Conservation (phyloP, 2,797 vertebrate species). For the Aphelocoma californica region DNA sequence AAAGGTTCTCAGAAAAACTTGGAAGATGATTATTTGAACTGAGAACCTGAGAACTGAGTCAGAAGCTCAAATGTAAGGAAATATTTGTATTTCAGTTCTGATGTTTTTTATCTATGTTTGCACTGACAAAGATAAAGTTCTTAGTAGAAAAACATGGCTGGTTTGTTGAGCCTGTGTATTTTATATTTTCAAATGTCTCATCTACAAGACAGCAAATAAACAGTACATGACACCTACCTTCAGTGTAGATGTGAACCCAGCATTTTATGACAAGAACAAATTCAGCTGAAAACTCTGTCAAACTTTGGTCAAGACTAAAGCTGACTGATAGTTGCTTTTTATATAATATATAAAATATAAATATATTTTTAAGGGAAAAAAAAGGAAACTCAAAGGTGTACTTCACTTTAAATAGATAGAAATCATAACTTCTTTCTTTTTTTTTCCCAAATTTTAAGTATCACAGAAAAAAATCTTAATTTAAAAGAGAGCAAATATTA, state of each 20-base stretch:
- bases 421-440: background rate
- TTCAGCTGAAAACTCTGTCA: background rate
- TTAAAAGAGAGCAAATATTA: background rate
- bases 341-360: background rate
- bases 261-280: background rate
- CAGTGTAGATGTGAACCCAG: background rate
- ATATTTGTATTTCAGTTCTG: background rate
- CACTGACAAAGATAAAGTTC: constrained; percentile 7
- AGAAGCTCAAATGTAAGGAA: background rate
- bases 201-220: constrained; percentile 1
- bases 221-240: background rate
- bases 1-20: background rate
- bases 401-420: background rate
- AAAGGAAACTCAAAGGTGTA: background rate
- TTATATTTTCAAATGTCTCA: constrained; percentile 16
- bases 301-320: background rate
- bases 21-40: background rate
- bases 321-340: background rate
- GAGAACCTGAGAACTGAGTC: background rate
- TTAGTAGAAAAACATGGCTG: background rate
- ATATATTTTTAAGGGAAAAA: background rate
- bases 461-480: background rate
- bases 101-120: background rate
- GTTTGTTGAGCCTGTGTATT: background rate
- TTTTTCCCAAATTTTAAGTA: rapidly evolving